Evolutionary conservation across 2,113 vertebrate species (phyloP), one percentile per base, ranked within the genome.

Genomic region (Taurulus bubalis): DNA sequence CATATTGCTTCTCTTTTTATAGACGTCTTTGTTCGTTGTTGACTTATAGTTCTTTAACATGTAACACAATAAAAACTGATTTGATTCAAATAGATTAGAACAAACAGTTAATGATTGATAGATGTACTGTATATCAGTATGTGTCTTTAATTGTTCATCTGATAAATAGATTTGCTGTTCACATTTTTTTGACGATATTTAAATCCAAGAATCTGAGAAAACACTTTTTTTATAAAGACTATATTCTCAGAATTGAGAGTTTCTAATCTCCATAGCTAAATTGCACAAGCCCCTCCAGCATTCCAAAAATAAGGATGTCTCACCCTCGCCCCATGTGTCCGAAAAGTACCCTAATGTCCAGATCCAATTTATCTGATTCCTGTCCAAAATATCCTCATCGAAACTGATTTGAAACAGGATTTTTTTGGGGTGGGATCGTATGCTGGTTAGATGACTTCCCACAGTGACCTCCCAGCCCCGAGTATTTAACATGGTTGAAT

Each of bases 241-340:
- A 69, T 91, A 69, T 91, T 93, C 79, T 87, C 84, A 90, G 84
- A 90, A 91, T 78, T 82, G 34, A n/a, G 49, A 77, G 66, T 66
- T 72, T 74, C 34, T 85, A 60, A 90, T 92, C 87, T 84, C 86
- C 47, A 4, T 84, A 49, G 78, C 88, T 86, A 90, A 93, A 82
- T 82, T 73, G 83, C 81, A 88, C 75, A 87, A 89, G 84, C 82
- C 71, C 56, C n/a, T 22, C 59, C 59, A 36, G 51, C 86, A 93
- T 94, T 89, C 90, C 90, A 80, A 86, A 79, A 82, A 89, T 82
- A 85, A 91, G 85, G 82, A 87, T 79, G 75, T 91, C 89, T 89
- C 81, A 80, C 72, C 82, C 82, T 53, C 69, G 40, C 60, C 63
- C 65, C 87, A 85, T 89, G 86, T 91, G 87, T 77, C 79, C 20